Base-by-base conservation (phyloP, 2,797 vertebrate species). In the Gastrophryne carolinensis region DNA sequence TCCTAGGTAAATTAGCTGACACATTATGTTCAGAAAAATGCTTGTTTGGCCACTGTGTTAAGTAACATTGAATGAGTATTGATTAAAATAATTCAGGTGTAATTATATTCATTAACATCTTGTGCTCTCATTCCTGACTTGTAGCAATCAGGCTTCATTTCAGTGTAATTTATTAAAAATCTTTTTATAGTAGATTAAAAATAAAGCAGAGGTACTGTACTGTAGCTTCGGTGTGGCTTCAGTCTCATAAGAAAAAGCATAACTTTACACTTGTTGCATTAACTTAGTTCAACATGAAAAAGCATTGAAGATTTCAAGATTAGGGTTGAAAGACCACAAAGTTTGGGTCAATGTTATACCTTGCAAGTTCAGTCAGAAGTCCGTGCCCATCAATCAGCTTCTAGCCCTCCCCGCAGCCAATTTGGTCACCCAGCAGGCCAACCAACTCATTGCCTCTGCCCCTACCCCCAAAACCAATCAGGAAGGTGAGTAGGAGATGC, bases 141-240 rank as follows among this genome's bases (percentile, higher is more conserved):
- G 47, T 26, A 52, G 64, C 64, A 66, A 66, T 66, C 65, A 68
- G 49, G 24, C 50, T 68, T 68, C 32, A 68, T 68, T 54, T 37
- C 65, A 34, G 49, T 15, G n/a, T 39, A 50, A 54, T 37, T 54
- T 35, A 68, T 54, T 53, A 35, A 19, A n/a, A 68, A 39, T 32
- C 37, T 15, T 39, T 30, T 37, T 30, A 34, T 34, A 21, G 49
- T 27, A 30, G 54, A 52, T 53, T 68, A 50, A 32, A 68, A 68
- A 34, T 37, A n/a, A 17, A 13, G 7, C n/a, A 5, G 39, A 44
- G 39, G 2, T n/a, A 44, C n/a, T n/a, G n/a, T n/a, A n/a, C n/a
- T n/a, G n/a, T 39, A 39, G 37, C 37, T 17, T 0, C 6, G n/a
- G 17, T 44, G 39, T 44, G 15, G n/a, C 15, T 5, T 2, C 15